Base-by-base conservation (phyloP, 2,113 vertebrate genomes). In the Eulemur rufifrons region DNA sequence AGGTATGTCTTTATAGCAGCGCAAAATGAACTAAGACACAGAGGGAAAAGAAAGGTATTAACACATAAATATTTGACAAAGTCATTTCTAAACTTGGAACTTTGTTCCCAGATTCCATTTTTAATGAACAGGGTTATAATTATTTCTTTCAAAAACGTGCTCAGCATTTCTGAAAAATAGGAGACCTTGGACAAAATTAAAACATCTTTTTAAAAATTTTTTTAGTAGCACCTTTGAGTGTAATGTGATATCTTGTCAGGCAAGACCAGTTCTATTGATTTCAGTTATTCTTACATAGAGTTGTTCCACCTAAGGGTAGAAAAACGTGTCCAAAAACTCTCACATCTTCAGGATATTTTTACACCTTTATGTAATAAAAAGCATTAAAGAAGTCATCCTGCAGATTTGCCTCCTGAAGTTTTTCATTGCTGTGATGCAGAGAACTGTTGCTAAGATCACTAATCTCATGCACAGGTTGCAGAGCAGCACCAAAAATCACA, bases 301-400 rank as follows among this genome's bases (percentile, higher is more conserved):
- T 69, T 56, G 6, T 54, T 81, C 23, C 10, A 69, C 52, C 18
- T 91, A 86, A 66, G 32, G 81, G 69, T 15, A 85, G 76, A 92
- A 94, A 56, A 85, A 85, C 61, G 37, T 80, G 27, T 56, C 34
- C 32, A 17, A 89, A 84, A 76, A 56, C 21, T 68, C 54, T 86
- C 61, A 82, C 37, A 52, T 27, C 14, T 39, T 85, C 21, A 78
- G 39, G 80, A 29, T 89, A 69, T 97, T 97, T 92, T 94, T 96
- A 61, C 50, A 68, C 17, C 64, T 90, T 95, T 78, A 47, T 52
- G 42, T 73, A 92, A 83, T 37, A 17, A 78, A 86, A 23, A 39
- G 1, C 23, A 82, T 29, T 63, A 92, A 94, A 90, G 8, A 81
- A 87, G 25, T 69, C 45, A 69, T 52, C 42, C 37, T 85, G 76